Evolutionary conservation across 2,888 invertebrate genomes (phyloP), one percentile per base, ranked within the genome.

Genomic region (Rugalucina vietnamica): DNA sequence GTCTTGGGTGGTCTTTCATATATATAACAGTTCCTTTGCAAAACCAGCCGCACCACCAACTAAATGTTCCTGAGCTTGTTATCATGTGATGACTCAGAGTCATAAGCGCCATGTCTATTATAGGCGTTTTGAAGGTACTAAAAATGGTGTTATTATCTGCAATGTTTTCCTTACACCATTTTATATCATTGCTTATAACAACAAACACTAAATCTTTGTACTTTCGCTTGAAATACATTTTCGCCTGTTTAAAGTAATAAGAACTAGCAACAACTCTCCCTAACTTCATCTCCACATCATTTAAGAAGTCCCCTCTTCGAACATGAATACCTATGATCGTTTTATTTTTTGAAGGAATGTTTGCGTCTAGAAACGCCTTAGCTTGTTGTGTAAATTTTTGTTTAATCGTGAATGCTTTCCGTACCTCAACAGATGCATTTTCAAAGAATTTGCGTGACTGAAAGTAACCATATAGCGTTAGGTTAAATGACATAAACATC

Each of bases 41-140:
- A 0, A 78, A 27, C 78, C 78, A 78, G 1, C 70, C 71, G 24
- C 78, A 12, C 71, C 77, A 77, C 77, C 77, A 77, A 50, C 77
- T 69, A 21, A 78, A 78, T 5, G 71, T 71, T 32, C 78, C 78
- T 0, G 54, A 34, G 12, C 71, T 71, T 29, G 70, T 36, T 34
- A 77, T 34, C 1, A n/a, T 49, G 34, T 77, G 70, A 50, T 77
- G 34, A 70, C 77, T 50, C 14, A 34, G 43, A 12, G 29, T 32
- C 77, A 77, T 70, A 21, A 77, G 8, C 0, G 77, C 77, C 50
- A 77, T 5, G 34, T 77, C 77, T 0, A 29, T n/a, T 34, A 43
- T 50, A 29, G 70, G 43, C 0, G 69, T 36, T 32, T 1, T 49
- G 21, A 70, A 77, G 5, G 49, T 29, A 70, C 70, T 77, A 34